A percentile compares a stretch with the other conserved stretches of the same genome.
Evolutionary conservation across 2,797 vertebrate species (phyloP).

Genomic region (Neosilurus mollespiculum): DNA sequence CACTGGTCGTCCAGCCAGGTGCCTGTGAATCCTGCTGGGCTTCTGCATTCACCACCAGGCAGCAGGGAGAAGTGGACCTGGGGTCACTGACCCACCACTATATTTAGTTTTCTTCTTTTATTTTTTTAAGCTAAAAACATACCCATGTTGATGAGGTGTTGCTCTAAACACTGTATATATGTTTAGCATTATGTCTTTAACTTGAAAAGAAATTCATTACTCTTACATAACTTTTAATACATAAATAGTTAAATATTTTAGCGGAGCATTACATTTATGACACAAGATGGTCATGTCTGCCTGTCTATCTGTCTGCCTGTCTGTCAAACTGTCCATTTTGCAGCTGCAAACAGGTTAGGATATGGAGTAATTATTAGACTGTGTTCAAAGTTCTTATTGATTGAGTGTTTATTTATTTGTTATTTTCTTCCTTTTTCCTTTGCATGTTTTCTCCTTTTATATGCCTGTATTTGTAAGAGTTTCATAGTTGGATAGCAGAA

Average conservation of each 20-base stretch:
- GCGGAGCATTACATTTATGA: neutral
- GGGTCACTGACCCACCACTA: constrained; percentile 78
- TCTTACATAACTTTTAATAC: neutral
- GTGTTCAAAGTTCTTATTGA: neutral
- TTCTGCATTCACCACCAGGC: constrained; percentile 84
- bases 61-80: constrained; percentile 82
- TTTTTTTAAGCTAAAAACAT: constrained; percentile 73
- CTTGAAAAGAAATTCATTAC: neutral
- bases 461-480: neutral
- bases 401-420: neutral
- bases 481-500: neutral
- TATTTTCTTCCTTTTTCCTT: neutral
- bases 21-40: constrained; percentile 91
- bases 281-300: neutral
- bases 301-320: neutral
- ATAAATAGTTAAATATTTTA: neutral
- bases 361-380: neutral
- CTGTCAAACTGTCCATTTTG: neutral
- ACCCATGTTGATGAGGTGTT: constrained; percentile 51
- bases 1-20: constrained; percentile 92
- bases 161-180: constrained; percentile 61
- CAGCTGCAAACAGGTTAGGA: neutral
- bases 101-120: constrained; percentile 74
- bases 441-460: neutral
- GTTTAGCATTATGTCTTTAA: constrained; percentile 8